phyloP scores from a whole-genome alignment of 1,140 invertebrate species.

The Procambarus virginalis region DNA sequence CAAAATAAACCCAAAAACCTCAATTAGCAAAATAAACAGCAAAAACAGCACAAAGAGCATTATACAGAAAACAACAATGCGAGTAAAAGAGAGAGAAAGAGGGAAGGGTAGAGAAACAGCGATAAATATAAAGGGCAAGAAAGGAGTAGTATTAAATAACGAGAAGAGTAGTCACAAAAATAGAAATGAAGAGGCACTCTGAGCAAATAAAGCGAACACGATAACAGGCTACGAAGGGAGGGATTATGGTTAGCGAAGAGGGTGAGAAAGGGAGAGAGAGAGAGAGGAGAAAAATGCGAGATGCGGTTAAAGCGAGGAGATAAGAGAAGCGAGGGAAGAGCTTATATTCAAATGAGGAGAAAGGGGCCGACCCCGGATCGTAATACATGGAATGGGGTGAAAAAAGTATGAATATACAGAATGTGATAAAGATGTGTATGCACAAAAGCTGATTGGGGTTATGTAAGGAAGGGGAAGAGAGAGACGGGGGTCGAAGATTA shows the following conservation, averaged over 20 bases:
- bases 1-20: too few species aligned
- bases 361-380: neutral
- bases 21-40: too few species aligned
- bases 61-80: neutral
- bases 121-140: neutral
- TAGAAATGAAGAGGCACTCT: constrained; percentile 3
- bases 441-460: neutral
- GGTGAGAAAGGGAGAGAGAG: constrained; percentile 46
- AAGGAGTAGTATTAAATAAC: neutral
- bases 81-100: neutral
- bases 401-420: neutral
- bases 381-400: neutral
- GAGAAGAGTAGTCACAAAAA: neutral
- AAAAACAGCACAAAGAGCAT: neutral
- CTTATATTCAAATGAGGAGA: constrained; percentile 49
- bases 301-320: constrained; percentile 5
- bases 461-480: neutral
- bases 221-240: constrained; percentile 22
- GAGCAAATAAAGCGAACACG: constrained; percentile 36
- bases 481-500: neutral
- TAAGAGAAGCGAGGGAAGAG: constrained; percentile 22
- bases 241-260: constrained; percentile 44
- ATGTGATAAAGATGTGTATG: constrained; percentile 20
- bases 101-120: neutral
- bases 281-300: constrained; percentile 12